phyloP scores from a whole-genome alignment of 2,888 invertebrate genomes.

The Schizaphis graminum region DNA sequence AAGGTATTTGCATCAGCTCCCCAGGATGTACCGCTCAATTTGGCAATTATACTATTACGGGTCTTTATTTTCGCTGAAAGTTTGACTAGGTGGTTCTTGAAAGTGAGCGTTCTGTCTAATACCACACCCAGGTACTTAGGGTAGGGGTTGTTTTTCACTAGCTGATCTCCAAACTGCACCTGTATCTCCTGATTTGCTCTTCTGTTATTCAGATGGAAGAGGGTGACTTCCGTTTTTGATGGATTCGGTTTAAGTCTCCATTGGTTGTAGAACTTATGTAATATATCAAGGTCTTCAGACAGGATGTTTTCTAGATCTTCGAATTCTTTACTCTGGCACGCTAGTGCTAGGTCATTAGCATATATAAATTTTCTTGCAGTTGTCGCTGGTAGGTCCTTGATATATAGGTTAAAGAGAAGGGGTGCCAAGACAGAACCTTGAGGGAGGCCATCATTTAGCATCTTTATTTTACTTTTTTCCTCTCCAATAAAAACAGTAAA shows the following conservation, averaged over 20 bases:
- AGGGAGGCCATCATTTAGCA: constrained; percentile 58
- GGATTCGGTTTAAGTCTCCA: constrained; percentile 62
- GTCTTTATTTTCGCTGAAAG: background rate
- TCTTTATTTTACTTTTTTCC: constrained; percentile 39
- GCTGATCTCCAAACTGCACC: constrained; percentile 41
- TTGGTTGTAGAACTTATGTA: constrained; percentile 26
- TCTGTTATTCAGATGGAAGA: constrained; percentile 64
- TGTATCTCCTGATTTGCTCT: constrained; percentile 38
- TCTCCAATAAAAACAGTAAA: constrained; percentile 40
- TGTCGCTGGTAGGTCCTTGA: constrained; percentile 60
- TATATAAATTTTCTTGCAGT: constrained; percentile 59
- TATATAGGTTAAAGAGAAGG: constrained; percentile 62
- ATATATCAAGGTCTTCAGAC: constrained; percentile 30
- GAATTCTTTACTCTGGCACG: constrained; percentile 34
- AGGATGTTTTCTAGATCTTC: constrained; percentile 28
- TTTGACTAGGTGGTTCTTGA: background rate
- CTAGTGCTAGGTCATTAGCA: constrained; percentile 63
- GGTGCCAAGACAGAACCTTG: constrained; percentile 63
- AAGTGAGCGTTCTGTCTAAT: constrained; percentile 41
- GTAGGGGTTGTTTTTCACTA: constrained; percentile 53
- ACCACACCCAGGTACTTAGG: constrained; percentile 58
- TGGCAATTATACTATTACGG: background rate
- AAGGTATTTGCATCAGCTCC: too few species aligned
- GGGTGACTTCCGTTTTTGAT: constrained; percentile 64
- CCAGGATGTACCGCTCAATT: background rate